Evolutionary conservation across 2,888 invertebrate genomes (phyloP), one percentile per base, ranked within the genome.

Genomic region (Cephalotes varians): DNA sequence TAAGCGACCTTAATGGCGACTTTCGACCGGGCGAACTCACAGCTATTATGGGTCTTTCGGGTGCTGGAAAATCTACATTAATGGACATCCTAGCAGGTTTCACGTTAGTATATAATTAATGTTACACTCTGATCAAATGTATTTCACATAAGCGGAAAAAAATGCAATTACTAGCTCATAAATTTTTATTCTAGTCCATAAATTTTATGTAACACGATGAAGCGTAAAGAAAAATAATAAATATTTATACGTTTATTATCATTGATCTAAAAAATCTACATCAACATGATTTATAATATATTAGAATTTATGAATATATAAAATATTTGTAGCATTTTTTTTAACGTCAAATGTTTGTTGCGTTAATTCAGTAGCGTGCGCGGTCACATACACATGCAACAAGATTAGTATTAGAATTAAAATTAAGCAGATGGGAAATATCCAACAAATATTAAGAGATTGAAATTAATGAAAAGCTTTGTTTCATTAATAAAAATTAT

Each of bases 31-130:
- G 97, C 1, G 97, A 98, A 93, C 95, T 98, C 87, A 97, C 97
- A 9, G 98, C 98, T 74, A 97, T 98, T 91, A 97, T 98, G 96
- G 98, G 98, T 37, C 98, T 98, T 65, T 96, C 98, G 0, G 98
- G 98, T 18, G 98, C 97, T 12, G 98, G 98, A 81, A 98, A 98
- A 95, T 97, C 98, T 86, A 97, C 98, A 2, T 96, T 98, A 84
- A 97, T 98, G 96, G 98, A 98, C 94, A 97, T 98, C 91, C 95
- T 98, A 87, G 97, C 98, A 49, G 98, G 98, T 90, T 98, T 98
- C 95, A 97, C 97, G 98, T 98, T 96, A 96, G 96, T 96, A 81
- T 87, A 65, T 6, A 0, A n/a, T 65, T 76, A 37, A 2, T 69
- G 1, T 0, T 71, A 71, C 3, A 21, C 6, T 34, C 6, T 69